phyloP scores from a whole-genome alignment of 2,797 vertebrate genomes.

The Brachyalestes nurse region DNA sequence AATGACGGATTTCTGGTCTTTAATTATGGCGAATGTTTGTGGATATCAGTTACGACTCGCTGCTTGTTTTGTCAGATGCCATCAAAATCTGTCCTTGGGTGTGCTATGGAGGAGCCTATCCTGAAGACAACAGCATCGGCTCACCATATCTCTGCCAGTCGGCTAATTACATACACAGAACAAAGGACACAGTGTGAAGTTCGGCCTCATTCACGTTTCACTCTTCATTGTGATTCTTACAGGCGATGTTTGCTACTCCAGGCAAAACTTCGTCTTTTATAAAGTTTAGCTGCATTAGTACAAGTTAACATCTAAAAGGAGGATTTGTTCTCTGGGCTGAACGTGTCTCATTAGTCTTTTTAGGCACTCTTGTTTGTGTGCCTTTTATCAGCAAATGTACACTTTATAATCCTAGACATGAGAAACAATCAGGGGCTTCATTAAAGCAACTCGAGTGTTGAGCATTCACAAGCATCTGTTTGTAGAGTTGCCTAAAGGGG shows the following conservation, averaged over 20 bases:
- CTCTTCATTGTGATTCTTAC: constrained; percentile 13
- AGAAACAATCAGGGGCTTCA: constrained; percentile 37
- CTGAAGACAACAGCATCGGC: constrained; percentile 61
- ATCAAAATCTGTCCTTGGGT: constrained; percentile 62
- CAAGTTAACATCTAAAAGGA: neutral
- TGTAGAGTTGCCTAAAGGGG: neutral
- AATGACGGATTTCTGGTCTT: constrained; percentile 59
- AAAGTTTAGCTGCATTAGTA: neutral
- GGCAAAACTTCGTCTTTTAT: neutral
- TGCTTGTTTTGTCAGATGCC: constrained; percentile 65
- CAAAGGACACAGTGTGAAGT: constrained; percentile 52
- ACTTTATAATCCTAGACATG: neutral
- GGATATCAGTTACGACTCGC: constrained; percentile 46
- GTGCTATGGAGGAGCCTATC: constrained; percentile 54
- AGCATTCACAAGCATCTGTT: constrained; percentile 45
- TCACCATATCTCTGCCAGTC: constrained; percentile 63
- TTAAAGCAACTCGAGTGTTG: constrained; percentile 21
- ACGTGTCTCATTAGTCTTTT: neutral
- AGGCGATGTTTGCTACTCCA: neutral
- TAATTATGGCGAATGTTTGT: constrained; percentile 65
- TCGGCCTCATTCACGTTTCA: neutral
- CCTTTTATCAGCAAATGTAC: neutral
- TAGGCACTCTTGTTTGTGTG: neutral
- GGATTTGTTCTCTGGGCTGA: neutral
- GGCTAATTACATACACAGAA: constrained; percentile 62